Conservation (phyloP, 2,888 invertebrate species). For the Limulus polyphemus region DNA sequence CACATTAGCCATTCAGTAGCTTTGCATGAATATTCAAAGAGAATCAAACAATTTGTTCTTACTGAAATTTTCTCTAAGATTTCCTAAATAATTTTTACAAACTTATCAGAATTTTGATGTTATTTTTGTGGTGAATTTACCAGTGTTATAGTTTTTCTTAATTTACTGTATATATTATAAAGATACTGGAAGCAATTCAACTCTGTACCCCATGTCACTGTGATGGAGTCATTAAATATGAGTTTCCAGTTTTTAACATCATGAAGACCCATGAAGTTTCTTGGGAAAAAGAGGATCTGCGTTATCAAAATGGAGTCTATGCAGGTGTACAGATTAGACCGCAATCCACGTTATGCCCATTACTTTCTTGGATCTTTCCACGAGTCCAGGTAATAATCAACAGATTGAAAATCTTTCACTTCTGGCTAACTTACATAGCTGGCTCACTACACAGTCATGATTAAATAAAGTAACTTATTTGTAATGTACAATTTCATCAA, state of each 20-base stretch:
- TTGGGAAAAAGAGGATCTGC: constrained; percentile 17
- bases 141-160: not conserved
- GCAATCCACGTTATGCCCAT: constrained; percentile 17
- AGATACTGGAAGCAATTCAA: constrained; percentile 52
- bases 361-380: constrained; percentile 17
- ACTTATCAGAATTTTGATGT: too few species aligned
- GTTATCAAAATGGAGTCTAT: constrained; percentile 16
- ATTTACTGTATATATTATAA: not conserved
- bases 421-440: too few species aligned
- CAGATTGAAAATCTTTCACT: too few species aligned
- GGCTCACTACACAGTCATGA: too few species aligned
- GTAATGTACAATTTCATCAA: too few species aligned
- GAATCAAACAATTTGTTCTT: too few species aligned
- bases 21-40: too few species aligned
- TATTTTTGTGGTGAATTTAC: too few species aligned
- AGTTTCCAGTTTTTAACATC: constrained; percentile 49
- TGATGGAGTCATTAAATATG: constrained; percentile 59
- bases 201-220: constrained; percentile 56
- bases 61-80: too few species aligned
- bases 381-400: constrained; percentile 8
- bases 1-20: too few species aligned
- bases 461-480: too few species aligned
- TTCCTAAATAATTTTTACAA: too few species aligned
- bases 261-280: constrained; percentile 14
- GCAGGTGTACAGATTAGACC: constrained; percentile 16